phyloP scores from a whole-genome alignment of 2,797 vertebrate species.

The Poeciliopsis presidionis region DNA sequence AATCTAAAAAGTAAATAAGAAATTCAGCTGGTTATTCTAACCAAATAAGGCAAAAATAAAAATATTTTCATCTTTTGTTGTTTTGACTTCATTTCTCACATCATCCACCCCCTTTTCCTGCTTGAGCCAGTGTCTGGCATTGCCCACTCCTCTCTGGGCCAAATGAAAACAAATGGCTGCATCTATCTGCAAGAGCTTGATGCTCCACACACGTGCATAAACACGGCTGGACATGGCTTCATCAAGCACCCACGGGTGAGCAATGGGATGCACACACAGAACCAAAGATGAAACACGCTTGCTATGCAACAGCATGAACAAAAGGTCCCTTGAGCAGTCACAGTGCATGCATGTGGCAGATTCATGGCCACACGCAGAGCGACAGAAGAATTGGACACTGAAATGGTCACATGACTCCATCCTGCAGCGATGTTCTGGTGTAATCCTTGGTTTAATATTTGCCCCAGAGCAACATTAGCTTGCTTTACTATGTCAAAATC shows the following conservation, averaged over 20 bases:
- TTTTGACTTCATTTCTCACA: slow-evolving; percentile 21
- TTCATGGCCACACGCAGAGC: slow-evolving; percentile 43
- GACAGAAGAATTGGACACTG: slow-evolving; percentile 38
- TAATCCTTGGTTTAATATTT: slow-evolving; percentile 63
- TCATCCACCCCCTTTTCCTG: slow-evolving; percentile 20
- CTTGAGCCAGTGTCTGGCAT: slow-evolving; percentile 63
- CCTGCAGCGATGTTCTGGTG: slow-evolving; percentile 41
- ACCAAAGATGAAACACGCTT: not conserved
- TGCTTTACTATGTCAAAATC: slow-evolving; percentile 49
- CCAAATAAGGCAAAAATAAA: not conserved
- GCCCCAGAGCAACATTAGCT: slow-evolving; percentile 9
- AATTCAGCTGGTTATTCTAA: not conserved
- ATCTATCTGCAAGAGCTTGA: slow-evolving; percentile 52
- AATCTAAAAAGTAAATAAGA: not conserved
- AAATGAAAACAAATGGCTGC: slow-evolving; percentile 72
- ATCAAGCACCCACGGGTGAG: slow-evolving; percentile 42
- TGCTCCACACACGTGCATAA: slow-evolving; percentile 55
- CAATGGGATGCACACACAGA: slow-evolving; percentile 40
- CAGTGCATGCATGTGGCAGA: slow-evolving; percentile 33
- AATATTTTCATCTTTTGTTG: slow-evolving; percentile 24
- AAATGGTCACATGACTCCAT: slow-evolving; percentile 21
- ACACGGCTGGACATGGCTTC: slow-evolving; percentile 35
- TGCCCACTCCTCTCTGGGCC: slow-evolving; percentile 48
- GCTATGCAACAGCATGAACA: slow-evolving; percentile 41
- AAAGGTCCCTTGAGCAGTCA: slow-evolving; percentile 44